Percentiles rank a stretch among this genome's conserved stretches.
Conservation (phyloP, 2,888 invertebrate genomes). For the Brachyopa scutellaris region DNA sequence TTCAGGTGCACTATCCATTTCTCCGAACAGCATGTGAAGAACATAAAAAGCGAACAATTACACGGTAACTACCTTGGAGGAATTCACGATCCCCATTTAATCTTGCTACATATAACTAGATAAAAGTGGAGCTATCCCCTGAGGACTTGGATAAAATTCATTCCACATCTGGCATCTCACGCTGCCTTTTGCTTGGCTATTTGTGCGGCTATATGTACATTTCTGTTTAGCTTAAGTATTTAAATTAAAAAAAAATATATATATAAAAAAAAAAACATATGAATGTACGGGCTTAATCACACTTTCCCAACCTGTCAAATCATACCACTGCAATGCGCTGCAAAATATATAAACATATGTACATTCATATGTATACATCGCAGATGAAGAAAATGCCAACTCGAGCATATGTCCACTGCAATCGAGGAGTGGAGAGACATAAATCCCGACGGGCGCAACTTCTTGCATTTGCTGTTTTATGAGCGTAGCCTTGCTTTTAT, state of each 20-base stretch:
- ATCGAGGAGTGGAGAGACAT: constrained; percentile 53
- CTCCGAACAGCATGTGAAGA: constrained; percentile 18
- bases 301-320: constrained; percentile 54
- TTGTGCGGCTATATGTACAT: constrained; percentile 16
- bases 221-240: constrained; percentile 53
- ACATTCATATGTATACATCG: not conserved
- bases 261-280: constrained; percentile 9
- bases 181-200: constrained; percentile 15
- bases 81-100: constrained; percentile 65
- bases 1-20: constrained; percentile 51
- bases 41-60: constrained; percentile 60
- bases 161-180: constrained; percentile 24
- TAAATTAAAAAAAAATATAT: constrained; percentile 42
- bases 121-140: constrained; percentile 46
- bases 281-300: constrained; percentile 41
- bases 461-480: constrained; percentile 61
- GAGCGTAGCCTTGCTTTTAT: constrained; percentile 62
- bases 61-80: constrained; percentile 65
- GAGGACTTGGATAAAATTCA: constrained; percentile 49
- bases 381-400: constrained; percentile 51
- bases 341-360: not conserved
- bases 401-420: constrained; percentile 55
- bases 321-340: constrained; percentile 61
- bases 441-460: constrained; percentile 56
- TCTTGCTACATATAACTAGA: constrained; percentile 51